Base-by-base conservation (phyloP, 2,113 vertebrate species). In the Ageneiosus marmoratus region DNA sequence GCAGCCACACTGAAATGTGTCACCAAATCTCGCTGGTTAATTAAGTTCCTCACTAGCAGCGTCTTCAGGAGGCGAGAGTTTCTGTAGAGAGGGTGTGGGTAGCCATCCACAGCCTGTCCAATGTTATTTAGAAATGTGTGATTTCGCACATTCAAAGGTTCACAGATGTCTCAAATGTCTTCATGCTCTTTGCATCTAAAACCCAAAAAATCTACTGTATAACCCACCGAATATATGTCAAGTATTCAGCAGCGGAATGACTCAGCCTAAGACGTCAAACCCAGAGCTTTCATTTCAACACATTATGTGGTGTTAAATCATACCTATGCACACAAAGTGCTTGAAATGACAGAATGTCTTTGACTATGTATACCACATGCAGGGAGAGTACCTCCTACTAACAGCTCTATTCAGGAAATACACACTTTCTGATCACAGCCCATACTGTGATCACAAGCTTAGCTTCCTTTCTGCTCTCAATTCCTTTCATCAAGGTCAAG, bases 401-500 rank as follows among this genome's bases (percentile, higher is more conserved):
- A 79, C 67, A 80, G 70, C 74, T 63, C 69, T 80, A 56, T 80
- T 81, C n/a, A 77, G 53, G 75, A 65, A 56, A 81, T 29, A 72
- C 53, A 74, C 79, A 56, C 79, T 63, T 84, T 84, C 60, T 81
- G 73, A 80, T 81, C 83, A 84, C 78, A 81, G 63, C 74, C 81
- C 79, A 77, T 62, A 78, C 82, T 84, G 79, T 67, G 74, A 78
- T 81, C 73, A 79, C 53, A 67, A 79, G 58, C 46, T 41, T 62
- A 12, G 75, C 48, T 75, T 82, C n/a, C 74, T 82, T 55, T 82
- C 69, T 70, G 55, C 82, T 48, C 82, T 84, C 53, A 18, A 56
- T 67, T 80, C 50, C 55, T 80, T 48, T 82, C 70, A 79, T 82
- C 86, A 87, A 85, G 83, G 86, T 87, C 83, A 85, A 82, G 77